Percentiles rank a stretch among this genome's conserved stretches.
Evolutionary conservation across 2,888 invertebrate genomes (phyloP).

Genomic region (Muscina levida): DNA sequence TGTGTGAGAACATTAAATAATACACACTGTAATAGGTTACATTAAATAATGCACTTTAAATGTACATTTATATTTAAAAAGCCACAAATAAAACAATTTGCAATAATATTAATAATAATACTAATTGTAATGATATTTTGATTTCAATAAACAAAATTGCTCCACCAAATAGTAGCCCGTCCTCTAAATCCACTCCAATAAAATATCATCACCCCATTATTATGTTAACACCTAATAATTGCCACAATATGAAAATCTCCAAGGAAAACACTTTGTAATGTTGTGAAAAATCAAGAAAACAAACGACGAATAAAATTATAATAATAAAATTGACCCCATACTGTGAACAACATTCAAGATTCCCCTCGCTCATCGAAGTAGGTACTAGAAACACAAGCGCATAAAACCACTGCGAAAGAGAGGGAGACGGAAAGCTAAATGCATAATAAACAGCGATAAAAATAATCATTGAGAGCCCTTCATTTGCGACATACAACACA

Average conservation of each 20-base stretch:
- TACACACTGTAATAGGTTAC: no score
- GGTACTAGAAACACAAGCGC: no score
- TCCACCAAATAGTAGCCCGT: background rate
- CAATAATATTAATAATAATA: background rate
- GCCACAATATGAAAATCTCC: constrained; percentile 5
- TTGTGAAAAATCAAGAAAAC: constrained; percentile 1
- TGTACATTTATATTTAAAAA: no score
- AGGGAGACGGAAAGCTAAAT: background rate
- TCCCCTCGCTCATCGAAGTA: background rate
- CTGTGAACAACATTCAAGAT: constrained; percentile 30
- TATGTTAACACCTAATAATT: constrained; percentile 33
- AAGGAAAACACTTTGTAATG: constrained; percentile 11
- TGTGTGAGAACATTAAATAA: background rate
- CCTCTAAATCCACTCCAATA: background rate
- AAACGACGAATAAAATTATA: background rate
- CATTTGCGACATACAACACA: background rate
- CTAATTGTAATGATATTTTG: constrained; percentile 16
- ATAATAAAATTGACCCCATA: constrained; percentile 45
- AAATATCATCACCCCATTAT: constrained; percentile 3
- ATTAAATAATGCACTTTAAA: no score
- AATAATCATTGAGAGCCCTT: background rate
- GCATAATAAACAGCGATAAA: background rate
- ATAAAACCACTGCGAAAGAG: background rate
- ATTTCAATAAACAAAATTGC: background rate
- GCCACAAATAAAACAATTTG: background rate